Conservation (phyloP, 2,888 invertebrate genomes). For the Helobdella robusta region DNA sequence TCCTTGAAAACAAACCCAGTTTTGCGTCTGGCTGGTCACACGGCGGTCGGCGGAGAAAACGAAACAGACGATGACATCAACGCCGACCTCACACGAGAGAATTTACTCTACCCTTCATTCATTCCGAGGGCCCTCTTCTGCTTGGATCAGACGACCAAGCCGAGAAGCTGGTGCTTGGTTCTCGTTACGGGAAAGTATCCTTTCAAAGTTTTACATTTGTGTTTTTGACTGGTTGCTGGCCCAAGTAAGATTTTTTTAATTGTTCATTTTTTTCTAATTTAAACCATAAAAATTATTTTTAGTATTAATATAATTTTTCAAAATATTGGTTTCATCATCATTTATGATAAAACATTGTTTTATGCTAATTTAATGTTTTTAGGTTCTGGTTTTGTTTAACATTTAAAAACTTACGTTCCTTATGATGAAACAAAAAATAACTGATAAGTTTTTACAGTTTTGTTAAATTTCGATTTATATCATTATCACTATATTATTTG, state of each 20-base stretch:
- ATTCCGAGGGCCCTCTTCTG: constrained; percentile 75
- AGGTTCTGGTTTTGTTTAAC: no score
- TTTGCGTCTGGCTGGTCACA: constrained; percentile 22
- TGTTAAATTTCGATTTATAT: no score
- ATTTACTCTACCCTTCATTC: constrained; percentile 81
- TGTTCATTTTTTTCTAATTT: background rate
- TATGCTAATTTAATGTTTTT: no score
- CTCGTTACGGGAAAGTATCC: constrained; percentile 99
- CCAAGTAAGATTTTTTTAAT: background rate
- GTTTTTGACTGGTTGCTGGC: background rate
- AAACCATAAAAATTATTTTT: no score
- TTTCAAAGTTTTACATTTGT: constrained; percentile 54
- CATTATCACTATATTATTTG: no score
- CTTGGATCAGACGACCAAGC: constrained; percentile 76
- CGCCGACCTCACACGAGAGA: constrained; percentile 27
- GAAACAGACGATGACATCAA: constrained; percentile 2
- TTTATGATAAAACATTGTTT: no score
- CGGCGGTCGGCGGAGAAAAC: constrained; percentile 22
- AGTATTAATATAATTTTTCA: no score
- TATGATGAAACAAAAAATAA: no score
- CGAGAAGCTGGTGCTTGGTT: constrained; percentile 85
- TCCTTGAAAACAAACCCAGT: constrained; percentile 23
- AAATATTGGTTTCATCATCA: no score
- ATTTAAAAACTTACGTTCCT: no score
- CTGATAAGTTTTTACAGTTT: no score